These are phyloP conservation scores for Lasioglossum morio DNA, from an alignment of 2,888 invertebrate genomes.

Conservation along the genomic window DNA sequence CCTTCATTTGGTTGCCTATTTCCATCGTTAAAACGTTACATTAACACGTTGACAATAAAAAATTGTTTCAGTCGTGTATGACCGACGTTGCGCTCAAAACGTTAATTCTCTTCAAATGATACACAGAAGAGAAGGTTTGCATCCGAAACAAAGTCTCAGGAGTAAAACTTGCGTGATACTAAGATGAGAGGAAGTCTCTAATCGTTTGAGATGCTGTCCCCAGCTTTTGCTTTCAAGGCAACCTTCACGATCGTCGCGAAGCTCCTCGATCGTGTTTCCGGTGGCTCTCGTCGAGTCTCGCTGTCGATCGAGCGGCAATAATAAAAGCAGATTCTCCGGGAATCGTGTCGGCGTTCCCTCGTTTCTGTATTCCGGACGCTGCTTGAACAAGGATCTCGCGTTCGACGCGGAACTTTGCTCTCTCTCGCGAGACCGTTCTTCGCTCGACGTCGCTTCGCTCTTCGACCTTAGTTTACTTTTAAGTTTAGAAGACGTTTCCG, in stretches of 20 bases:
- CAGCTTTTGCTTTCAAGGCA: background rate
- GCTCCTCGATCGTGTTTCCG: conserved; percentile 1
- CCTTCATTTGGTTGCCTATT: background rate
- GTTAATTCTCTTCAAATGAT: too few relatives aligned
- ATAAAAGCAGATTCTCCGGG: background rate
- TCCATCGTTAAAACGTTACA: background rate
- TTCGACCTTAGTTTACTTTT: conserved; percentile 22
- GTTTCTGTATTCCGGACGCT: conserved; percentile 21
- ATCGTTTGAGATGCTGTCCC: background rate
- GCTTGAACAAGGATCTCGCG: background rate
- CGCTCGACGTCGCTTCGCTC: conserved; percentile 14
- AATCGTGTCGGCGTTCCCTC: conserved; percentile 40
- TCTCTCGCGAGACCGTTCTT: background rate
- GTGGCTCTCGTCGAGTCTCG: background rate
- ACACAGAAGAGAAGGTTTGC: background rate
- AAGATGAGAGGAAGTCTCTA: background rate
- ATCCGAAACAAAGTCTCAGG: background rate
- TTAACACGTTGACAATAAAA: too few relatives aligned
- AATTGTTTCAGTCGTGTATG: too few relatives aligned
- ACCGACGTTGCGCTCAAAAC: too few relatives aligned
- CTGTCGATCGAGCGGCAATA: background rate
- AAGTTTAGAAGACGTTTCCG: background rate
- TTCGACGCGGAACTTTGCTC: background rate
- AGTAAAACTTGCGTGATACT: background rate
- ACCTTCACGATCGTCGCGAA: background rate